A percentile compares a stretch with the other conserved stretches of the same genome.
These are phyloP conservation scores for Microcebus tavaratra DNA, from an alignment of 2,113 vertebrate species.

Conservation along the genomic window DNA sequence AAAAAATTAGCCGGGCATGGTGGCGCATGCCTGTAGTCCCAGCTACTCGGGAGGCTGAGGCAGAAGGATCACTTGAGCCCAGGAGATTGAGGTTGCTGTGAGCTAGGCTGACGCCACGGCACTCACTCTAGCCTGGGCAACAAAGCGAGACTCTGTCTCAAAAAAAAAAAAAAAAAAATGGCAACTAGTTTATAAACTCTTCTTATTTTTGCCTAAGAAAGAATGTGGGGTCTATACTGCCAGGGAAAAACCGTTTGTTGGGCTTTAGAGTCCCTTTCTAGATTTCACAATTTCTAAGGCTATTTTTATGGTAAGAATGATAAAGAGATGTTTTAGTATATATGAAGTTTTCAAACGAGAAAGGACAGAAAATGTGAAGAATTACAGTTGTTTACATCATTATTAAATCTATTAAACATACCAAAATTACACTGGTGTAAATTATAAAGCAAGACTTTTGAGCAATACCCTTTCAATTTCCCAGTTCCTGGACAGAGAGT, in stretches of 20 bases:
- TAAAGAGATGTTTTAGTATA: neutral
- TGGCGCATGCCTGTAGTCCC: too few species aligned
- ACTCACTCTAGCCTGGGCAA: too few species aligned
- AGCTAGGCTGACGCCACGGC: too few species aligned
- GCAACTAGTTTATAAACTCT: neutral
- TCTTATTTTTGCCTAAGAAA: neutral
- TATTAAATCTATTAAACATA: conserved; percentile 9
- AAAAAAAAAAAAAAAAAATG: conserved; percentile 37
- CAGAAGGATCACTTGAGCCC: too few species aligned
- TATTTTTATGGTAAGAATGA: conserved; percentile 17
- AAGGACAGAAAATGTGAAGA: neutral
- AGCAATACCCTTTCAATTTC: neutral
- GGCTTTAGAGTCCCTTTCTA: neutral
- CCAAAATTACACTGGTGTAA: neutral
- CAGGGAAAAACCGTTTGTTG: neutral
- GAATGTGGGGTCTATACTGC: neutral
- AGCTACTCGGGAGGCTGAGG: too few species aligned
- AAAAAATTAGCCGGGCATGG: too few species aligned
- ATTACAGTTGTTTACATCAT: neutral
- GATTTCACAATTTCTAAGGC: conserved; percentile 1
- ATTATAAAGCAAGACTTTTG: neutral
- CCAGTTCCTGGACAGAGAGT: neutral
- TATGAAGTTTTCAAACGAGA: conserved; percentile 1
- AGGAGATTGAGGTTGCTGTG: too few species aligned
- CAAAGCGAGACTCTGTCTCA: too few species aligned